Evolutionary conservation across 2,888 invertebrate species (phyloP), one percentile per base, ranked within the genome.

Genomic region (Diarsia dahlii): DNA sequence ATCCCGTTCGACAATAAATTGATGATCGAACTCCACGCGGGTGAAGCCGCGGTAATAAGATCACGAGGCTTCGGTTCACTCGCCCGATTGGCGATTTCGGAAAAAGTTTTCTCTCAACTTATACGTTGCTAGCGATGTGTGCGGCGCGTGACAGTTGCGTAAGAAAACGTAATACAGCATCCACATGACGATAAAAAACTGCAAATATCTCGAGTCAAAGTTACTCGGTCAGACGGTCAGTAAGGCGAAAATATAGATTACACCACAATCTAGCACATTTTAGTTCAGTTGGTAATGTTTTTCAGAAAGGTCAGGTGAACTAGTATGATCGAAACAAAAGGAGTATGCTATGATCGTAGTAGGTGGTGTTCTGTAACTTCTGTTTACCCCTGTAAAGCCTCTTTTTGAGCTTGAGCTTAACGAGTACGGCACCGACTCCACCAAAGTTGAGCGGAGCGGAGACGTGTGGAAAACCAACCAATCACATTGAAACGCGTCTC

Each of bases 111-210:
- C 48, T n/a, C 58, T 15, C 46, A 9, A 20, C 1, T 13, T 66
- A 28, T 45, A 45, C 5, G 9, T 15, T 34, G 20, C 10, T 48
- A 54, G 48, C 13, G 9, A 34, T 15, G 20, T 18, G 80, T 52
- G 50, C 45, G 50, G 46, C 50, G 46, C 56, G 77, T 64, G 81
- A 60, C 52, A 18, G 4, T 78, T 81, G 58, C 64, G 46, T 75
- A 78, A 48, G 39, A 45, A 58, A 23, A 74, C 23, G 15, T 28
- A 12, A 34, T 34, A 56, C n/a, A n/a, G 10, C 45, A 58, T 68
- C 52, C 45, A 54, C 28, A 46, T 46, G 81, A 74, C 58, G 58
- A 46, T 34, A 72, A 45, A 34, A 4, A 45, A 46, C 75, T 52
- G 58, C 28, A 81, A 74, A 28, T 46, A 74, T 62, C 20, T 62